These are phyloP conservation scores for Erynnis tages DNA, from an alignment of 2,888 invertebrate species.

Conservation along the genomic window DNA sequence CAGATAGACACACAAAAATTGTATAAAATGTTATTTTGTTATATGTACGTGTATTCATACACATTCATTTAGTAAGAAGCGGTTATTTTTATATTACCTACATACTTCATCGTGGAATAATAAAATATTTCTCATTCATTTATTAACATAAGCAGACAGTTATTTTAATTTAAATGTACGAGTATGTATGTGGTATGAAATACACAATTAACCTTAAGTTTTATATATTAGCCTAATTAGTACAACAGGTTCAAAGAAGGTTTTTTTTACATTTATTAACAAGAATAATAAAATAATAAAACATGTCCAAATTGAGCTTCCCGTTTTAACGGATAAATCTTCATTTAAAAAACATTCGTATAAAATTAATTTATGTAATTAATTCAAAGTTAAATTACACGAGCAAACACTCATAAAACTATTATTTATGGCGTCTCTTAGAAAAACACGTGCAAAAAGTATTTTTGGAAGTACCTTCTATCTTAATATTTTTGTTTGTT, in stretches of 20 bases:
- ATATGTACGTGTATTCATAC: too few relatives aligned
- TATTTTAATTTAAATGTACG: too few relatives aligned
- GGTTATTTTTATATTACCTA: too few relatives aligned
- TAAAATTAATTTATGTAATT: conserved; percentile 4
- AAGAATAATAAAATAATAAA: background rate
- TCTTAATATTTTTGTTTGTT: background rate
- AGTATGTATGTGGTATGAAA: too few relatives aligned
- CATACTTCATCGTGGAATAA: too few relatives aligned
- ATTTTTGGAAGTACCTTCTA: background rate
- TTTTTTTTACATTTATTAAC: too few relatives aligned
- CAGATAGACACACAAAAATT: too few relatives aligned
- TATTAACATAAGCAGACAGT: too few relatives aligned
- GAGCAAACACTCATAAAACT: conserved; percentile 3
- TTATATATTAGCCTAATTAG: background rate
- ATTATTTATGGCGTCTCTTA: background rate
- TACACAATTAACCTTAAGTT: background rate
- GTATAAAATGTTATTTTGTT: too few relatives aligned
- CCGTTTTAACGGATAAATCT: conserved; percentile 4
- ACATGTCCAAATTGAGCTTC: background rate
- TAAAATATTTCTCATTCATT: too few relatives aligned
- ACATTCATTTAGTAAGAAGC: too few relatives aligned
- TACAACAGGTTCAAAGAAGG: too few relatives aligned
- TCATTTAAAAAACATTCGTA: background rate
- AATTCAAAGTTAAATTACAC: conserved; percentile 2
- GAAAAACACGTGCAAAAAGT: background rate